A percentile compares a stretch with the other conserved stretches of the same genome.
These are phyloP conservation scores for Dinoponera quadriceps DNA, from an alignment of 1,140 invertebrate genomes.

Conservation along the genomic window DNA sequence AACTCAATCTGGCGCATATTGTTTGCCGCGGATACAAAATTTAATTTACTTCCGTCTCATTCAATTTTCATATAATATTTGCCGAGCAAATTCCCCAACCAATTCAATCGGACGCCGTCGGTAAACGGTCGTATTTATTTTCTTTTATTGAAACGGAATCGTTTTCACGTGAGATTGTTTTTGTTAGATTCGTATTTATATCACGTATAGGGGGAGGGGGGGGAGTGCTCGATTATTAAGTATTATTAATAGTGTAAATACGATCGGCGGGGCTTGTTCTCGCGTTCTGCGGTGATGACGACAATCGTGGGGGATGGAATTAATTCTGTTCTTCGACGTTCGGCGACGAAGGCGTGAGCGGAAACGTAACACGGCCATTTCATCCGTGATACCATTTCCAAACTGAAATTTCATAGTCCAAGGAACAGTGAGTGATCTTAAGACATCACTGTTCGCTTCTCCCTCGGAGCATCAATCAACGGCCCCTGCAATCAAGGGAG, in stretches of 20 bases:
- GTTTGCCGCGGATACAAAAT: conserved; percentile 43
- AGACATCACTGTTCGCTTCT: conserved; percentile 63
- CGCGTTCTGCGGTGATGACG: neutral
- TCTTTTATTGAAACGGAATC: conserved; percentile 73
- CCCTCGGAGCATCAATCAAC: conserved; percentile 72
- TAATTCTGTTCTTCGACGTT: conserved; percentile 25
- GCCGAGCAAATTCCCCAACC: conserved; percentile 67
- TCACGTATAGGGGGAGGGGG: conserved; percentile 15
- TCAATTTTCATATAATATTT: conserved; percentile 75
- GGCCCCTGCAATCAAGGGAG: conserved; percentile 69
- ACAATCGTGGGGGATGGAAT: conserved; percentile 19
- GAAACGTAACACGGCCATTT: conserved; percentile 5
- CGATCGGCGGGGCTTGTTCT: conserved; percentile 8
- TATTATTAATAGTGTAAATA: conserved; percentile 29
- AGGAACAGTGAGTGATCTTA: conserved; percentile 70
- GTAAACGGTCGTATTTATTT: conserved; percentile 74
- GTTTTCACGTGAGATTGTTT: conserved; percentile 51
- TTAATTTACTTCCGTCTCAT: conserved; percentile 72
- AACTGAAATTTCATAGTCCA: conserved; percentile 72
- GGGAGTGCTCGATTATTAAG: conserved; percentile 30
- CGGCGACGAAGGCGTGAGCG: neutral
- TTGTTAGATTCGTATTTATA: conserved; percentile 52
- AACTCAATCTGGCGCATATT: conserved; percentile 29
- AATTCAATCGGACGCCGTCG: conserved; percentile 65
- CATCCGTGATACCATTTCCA: conserved; percentile 35